Base-by-base conservation (phyloP, 2,888 invertebrate genomes). In the Icerya purchasi region DNA sequence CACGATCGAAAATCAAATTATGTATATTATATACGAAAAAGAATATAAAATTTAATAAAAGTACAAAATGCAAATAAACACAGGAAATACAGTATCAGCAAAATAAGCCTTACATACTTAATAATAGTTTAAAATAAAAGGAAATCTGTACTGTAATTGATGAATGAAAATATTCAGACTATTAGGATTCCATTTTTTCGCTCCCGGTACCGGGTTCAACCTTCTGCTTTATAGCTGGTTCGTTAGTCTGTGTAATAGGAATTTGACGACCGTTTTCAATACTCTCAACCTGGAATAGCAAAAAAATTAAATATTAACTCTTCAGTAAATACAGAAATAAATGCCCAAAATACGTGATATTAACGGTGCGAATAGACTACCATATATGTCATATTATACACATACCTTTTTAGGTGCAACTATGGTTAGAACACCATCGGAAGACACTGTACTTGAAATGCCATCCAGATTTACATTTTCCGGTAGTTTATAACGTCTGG, bases 401-500 rank as follows among this genome's bases (percentile, higher is more conserved):
- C n/a, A n/a, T 62, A 69, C 71, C 62, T 77, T 78, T 67, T 83
- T 81, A 53, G 84, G 84, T 5, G 83, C 84, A 50, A 80, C 77
- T 36, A 86, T 74, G 57, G 77, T 78, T 63, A 86, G 70, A 61
- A 86, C 77, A 1, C 87, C 87, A 67, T 86, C 86, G 2, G 82
- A 79, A 49, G 86, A 85, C 22, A 88, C 72, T 56, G 79, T 82
- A 1, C 86, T 86, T 62, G 79, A 78, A 1, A 88, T 81, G 54
- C 80, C 77, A 62, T 80, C 80, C 3, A 84, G 76, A 61, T 88
- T 83, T 60, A 83, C 84, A 0, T 82, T 84, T 66, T 82, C 79
- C 0, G 89, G 88, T 56, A 89, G 69, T 55, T 80, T 69, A 69
- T 87, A 89, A 62, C 82, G 77, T 55, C 88, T 76, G 62, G 83